Percentiles rank a stretch among this genome's conserved stretches.
phyloP scores from a whole-genome alignment of 2,113 vertebrate species.

The Edolisoma coerulescens region DNA sequence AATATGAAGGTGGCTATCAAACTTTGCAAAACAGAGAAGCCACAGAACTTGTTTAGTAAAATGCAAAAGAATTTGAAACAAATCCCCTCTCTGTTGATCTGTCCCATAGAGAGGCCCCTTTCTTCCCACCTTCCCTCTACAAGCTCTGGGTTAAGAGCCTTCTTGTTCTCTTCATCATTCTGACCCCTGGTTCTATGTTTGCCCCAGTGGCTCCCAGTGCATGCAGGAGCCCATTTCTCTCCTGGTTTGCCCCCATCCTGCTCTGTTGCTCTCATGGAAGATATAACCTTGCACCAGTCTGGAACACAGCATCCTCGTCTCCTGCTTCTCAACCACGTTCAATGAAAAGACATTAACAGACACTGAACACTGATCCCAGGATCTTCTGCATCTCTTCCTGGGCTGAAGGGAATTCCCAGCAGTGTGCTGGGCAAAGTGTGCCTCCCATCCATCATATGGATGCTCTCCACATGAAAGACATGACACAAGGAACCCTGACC shows the following conservation, averaged over 20 bases:
- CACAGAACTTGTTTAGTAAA: neutral
- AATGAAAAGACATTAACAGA: neutral
- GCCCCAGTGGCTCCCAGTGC: neutral
- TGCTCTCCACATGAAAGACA: neutral
- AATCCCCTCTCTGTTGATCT: neutral
- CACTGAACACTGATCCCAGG: rapidly evolving
- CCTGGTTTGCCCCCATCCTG: rapidly evolving
- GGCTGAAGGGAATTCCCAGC: neutral
- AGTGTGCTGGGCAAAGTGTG: neutral
- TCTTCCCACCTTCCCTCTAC: neutral
- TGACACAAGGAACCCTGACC: rapidly evolving
- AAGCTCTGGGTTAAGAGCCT: neutral
- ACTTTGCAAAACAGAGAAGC: neutral
- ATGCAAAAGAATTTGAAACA: neutral
- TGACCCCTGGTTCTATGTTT: neutral
- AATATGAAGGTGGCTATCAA: neutral
- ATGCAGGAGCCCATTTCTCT: neutral
- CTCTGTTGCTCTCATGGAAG: neutral
- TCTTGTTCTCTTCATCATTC: neutral
- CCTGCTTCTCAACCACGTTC: rapidly evolving
- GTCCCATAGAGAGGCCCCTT: neutral
- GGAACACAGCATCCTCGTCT: neutral
- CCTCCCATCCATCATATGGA: neutral
- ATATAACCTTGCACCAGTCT: neutral
- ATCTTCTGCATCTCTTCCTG: neutral